A percentile compares a stretch with the other conserved stretches of the same genome.
Conservation (phyloP, 2,113 vertebrate species). For the Pelecanoides urinatrix region DNA sequence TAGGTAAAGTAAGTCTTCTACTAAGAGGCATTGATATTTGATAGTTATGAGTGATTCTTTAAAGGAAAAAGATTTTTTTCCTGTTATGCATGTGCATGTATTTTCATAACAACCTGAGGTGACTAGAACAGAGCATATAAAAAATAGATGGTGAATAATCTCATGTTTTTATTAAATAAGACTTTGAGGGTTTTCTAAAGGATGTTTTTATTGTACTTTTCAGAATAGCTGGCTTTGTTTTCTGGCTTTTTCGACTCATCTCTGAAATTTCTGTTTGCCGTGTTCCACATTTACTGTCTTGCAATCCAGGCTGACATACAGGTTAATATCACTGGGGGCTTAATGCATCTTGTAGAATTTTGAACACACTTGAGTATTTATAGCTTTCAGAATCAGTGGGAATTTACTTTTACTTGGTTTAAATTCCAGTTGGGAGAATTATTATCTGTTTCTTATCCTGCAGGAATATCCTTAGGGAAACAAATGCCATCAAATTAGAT, state of each 20-base stretch:
- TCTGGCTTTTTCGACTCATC: neutral
- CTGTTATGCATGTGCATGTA: neutral
- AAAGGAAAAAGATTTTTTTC: neutral
- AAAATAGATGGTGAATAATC: neutral
- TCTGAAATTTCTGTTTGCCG: neutral
- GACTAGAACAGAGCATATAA: neutral
- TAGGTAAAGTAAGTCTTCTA: neutral
- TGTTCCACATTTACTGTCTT: neutral
- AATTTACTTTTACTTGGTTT: neutral
- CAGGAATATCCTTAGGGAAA: neutral
- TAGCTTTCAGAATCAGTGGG: neutral
- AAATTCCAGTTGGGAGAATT: neutral
- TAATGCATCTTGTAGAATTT: neutral
- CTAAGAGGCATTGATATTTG: neutral
- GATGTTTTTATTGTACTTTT: neutral
- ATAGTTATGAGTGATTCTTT: neutral
- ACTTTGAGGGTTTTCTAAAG: neutral
- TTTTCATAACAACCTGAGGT: neutral
- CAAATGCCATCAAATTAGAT: neutral
- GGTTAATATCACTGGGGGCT: neutral
- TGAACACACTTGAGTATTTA: neutral
- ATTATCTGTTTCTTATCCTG: neutral
- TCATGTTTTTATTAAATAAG: neutral
- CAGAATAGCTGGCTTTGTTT: neutral
- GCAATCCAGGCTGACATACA: neutral